Percentiles rank a stretch among this genome's conserved stretches.
phyloP scores from a whole-genome alignment of 1,140 invertebrate genomes.

The Heliconius nattereri region DNA sequence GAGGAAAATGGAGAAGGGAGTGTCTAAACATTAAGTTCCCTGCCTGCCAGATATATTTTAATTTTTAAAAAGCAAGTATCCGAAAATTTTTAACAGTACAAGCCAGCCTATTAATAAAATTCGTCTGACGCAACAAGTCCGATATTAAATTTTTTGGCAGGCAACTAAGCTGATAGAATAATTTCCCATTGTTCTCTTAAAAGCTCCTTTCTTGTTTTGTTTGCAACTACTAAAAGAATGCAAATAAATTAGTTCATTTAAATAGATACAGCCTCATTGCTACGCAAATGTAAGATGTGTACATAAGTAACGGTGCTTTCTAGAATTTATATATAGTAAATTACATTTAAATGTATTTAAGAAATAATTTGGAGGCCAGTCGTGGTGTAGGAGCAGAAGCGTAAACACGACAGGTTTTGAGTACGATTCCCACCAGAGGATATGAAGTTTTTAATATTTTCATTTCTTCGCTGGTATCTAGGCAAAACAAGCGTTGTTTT shows the following conservation, averaged over 20 bases:
- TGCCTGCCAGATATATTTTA: conserved; percentile 16
- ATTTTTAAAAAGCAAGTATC: conserved; percentile 13
- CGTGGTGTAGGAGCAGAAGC: too few species aligned
- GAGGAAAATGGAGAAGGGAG: not conserved
- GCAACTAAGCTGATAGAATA: conserved; percentile 42
- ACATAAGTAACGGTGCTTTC: not conserved
- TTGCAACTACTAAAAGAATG: conserved; percentile 24
- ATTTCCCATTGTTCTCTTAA: conserved; percentile 38
- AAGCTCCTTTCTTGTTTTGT: conserved; percentile 21
- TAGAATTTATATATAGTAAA: not conserved
- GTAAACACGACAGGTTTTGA: too few species aligned
- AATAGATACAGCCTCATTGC: conserved; percentile 28
- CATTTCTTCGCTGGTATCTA: too few species aligned
- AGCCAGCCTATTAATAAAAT: conserved; percentile 17
- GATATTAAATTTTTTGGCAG: conserved; percentile 46
- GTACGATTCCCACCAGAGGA: too few species aligned
- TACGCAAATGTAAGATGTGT: conserved; percentile 9
- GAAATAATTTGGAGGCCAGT: not conserved
- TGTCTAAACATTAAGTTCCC: too few species aligned
- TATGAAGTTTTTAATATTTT: too few species aligned
- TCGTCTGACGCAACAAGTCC: conserved; percentile 41
- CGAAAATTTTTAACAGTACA: not conserved
- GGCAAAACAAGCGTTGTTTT: too few species aligned
- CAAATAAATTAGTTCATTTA: conserved; percentile 31
- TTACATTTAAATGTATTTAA: not conserved